Evolutionary conservation across 2,113 vertebrate genomes (phyloP), one percentile per base, ranked within the genome.

Genomic region (Ammodytes marinus): DNA sequence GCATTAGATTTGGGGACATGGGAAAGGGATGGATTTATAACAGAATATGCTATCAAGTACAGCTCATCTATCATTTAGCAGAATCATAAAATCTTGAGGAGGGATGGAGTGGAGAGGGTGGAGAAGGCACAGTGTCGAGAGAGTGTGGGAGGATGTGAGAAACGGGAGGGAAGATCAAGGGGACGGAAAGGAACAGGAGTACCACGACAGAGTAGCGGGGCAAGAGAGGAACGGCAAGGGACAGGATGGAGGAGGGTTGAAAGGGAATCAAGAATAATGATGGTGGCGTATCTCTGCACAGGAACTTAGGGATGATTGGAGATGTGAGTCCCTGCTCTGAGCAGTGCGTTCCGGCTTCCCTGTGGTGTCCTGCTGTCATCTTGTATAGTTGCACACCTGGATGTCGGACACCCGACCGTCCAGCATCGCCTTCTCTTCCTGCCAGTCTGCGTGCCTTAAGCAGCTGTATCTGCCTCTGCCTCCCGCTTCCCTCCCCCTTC

Each of bases 31-130:
- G 52, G 54, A 77, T 81, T 87, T 82, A 64, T 63, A 61, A 55
- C 75, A 80, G 87, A 87, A 79, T 76, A 53, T 71, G 66, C 86
- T 84, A 93, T 92, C 79, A 87, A 87, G 75, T 83, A 85, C 60
- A 78, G 80, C 89, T 90, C 87, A 93, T 92, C 86, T 90, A 92
- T 93, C 82, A 93, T 94, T 95, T 78, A 95, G 85, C 74, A 80
- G 59, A 77, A 83, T 88, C 87, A 93, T 92, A 77, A 93, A 94
- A 92, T 90, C 72, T 92, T 92, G 83, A 92, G 82, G 73, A 92
- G 84, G 27, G 79, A 64, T 82, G 79, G 27, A 73, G 84, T 77
- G 75, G 45, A 84, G 82, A 86, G 79, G 69, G 77, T 70, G 82
- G 79, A 80, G 83, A 78, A 82, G 79, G 80, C 82, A 77, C 74